These are phyloP conservation scores for Drosophila phalerata DNA, from an alignment of 2,888 invertebrate species.

Conservation along the genomic window DNA sequence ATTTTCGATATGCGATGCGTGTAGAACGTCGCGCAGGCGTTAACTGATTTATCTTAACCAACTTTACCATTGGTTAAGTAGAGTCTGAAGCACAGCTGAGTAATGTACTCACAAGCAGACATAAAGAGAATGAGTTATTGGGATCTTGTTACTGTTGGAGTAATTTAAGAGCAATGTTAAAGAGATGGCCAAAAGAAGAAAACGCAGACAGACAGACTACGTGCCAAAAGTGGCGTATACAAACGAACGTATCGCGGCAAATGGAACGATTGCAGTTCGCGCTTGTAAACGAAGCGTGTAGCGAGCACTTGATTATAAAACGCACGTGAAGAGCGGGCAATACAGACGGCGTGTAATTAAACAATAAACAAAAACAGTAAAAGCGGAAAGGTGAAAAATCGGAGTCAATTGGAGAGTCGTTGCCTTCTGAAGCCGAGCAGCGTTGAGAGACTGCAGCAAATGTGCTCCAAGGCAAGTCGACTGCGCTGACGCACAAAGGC, in stretches of 20 bases:
- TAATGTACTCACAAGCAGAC: constrained; percentile 28
- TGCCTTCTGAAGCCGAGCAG: constrained; percentile 2
- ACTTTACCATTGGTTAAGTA: constrained; percentile 17
- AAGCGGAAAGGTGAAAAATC: constrained; percentile 30
- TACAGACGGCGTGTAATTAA: constrained; percentile 61
- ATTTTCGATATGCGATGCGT: constrained; percentile 21
- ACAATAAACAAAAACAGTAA: constrained; percentile 54
- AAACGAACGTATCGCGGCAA: constrained; percentile 20
- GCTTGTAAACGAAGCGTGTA: constrained; percentile 10
- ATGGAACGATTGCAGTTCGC: constrained; percentile 25
- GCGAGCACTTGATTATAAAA: constrained; percentile 48
- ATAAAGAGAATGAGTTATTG: constrained; percentile 17
- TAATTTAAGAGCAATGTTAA: constrained; percentile 50
- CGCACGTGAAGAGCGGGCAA: neutral
- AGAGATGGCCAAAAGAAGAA: constrained; percentile 55
- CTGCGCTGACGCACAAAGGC: constrained; percentile 69
- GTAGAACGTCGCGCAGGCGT: constrained; percentile 38
- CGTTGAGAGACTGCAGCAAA: constrained; percentile 11
- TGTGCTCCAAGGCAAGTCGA: constrained; percentile 11
- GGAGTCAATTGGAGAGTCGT: constrained; percentile 23
- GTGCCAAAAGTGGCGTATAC: constrained; percentile 68
- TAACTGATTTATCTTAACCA: constrained; percentile 48
- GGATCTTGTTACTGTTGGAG: constrained; percentile 1
- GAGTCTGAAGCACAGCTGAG: constrained; percentile 40
- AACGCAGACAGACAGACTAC: constrained; percentile 62